phyloP scores from a whole-genome alignment of 2,888 invertebrate species.

The Zelleria hepariella region DNA sequence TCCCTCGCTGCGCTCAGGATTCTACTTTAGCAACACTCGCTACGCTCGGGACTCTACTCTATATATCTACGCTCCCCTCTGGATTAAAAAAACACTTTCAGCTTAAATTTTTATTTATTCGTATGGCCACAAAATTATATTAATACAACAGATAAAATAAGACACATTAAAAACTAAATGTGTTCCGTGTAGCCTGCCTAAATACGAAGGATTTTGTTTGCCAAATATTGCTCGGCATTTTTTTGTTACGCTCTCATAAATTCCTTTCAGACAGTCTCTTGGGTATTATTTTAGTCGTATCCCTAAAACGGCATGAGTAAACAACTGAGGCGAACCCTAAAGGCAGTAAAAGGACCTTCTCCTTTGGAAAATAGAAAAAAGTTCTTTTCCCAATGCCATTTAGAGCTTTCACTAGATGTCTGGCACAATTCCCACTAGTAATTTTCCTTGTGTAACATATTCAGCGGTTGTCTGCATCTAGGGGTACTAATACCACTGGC shows the following conservation, averaged over 20 bases:
- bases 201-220: neutral
- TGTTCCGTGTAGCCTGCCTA: too few relatives aligned
- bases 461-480: neutral
- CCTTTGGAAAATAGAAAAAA: neutral
- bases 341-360: neutral
- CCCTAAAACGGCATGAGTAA: neutral
- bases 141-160: too few relatives aligned
- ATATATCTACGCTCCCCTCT: too few relatives aligned
- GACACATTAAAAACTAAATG: too few relatives aligned
- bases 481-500: too few relatives aligned
- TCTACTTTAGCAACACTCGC: too few relatives aligned
- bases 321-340: neutral
- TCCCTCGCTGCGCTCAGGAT: too few relatives aligned
- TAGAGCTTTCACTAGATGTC: neutral
- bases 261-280: neutral
- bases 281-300: too few relatives aligned
- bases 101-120: too few relatives aligned
- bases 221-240: neutral
- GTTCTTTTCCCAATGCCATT: neutral
- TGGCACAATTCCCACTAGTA: slow-evolving; percentile 1
- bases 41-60: too few relatives aligned
- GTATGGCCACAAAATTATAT: too few relatives aligned
- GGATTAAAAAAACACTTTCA: too few relatives aligned
- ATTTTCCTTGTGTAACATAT: neutral
- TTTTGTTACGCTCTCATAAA: neutral